Base-by-base conservation (phyloP, 2,888 invertebrate genomes). In the Didymodactylos carnosus region DNA sequence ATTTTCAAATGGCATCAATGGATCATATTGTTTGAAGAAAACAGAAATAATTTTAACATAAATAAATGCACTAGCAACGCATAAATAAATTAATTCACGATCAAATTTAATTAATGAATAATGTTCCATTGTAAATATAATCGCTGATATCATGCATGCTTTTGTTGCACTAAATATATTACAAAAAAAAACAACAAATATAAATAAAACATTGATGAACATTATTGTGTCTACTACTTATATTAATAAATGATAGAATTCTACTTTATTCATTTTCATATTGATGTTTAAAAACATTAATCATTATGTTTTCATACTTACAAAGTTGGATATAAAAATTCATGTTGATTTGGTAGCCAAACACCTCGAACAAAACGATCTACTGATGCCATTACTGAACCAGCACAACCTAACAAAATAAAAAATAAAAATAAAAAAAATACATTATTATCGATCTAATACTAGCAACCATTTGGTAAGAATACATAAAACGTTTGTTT, bases 301-400 rank as follows among this genome's bases (percentile, higher is more conserved):
- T 43, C 43, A 43, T 14, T 43, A 19, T 35, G 25, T 35, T 39
- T n/a, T 23, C 39, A n/a, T 73, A 73, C 77, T 77, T 73, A 78
- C 78, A 78, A 76, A n/a, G 77, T 73, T 13, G 78, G 78, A 62
- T 75, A 75, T 39, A 78, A 74, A 69, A 75, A 71, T 53, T 78
- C 77, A 29, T 72, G 62, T 46, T 72, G 43, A 19, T 62, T 25
- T 16, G 77, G 77, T 43, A 73, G 75, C 77, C 77, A 78, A 39
- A 75, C 39, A 14, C 78, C 78, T 72, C 75, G 73, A 25, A 78
- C 70, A 69, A 77, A 72, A 25, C 76, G 70, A 40, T 70, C 70
- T 10, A 41, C 35, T 40, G 41, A 25, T 25, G 39, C 25, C 40
- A 70, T 70, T 14, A 70, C 11, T 25, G 70, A 70, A 35, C 70